phyloP scores from a whole-genome alignment of 2,113 vertebrate genomes.

The Castor canadensis region DNA sequence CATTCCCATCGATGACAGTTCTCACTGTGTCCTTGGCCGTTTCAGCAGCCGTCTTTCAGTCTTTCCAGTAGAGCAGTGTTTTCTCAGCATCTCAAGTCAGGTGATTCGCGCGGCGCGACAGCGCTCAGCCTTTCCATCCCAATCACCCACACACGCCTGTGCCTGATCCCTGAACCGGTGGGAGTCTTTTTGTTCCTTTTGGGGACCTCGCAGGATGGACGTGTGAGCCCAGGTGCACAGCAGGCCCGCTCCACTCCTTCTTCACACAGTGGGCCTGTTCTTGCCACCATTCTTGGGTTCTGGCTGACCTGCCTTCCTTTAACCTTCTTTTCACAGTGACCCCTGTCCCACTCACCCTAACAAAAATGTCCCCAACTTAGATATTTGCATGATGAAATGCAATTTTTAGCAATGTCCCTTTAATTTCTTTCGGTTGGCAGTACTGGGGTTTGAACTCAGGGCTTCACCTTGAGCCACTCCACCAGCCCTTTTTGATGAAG shows the following conservation, averaged over 20 bases:
- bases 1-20: neutral
- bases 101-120: neutral
- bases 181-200: neutral
- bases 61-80: neutral
- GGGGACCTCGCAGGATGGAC: neutral
- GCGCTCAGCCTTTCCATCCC: neutral
- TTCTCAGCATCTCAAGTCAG: neutral
- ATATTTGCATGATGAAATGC: neutral
- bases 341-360: neutral
- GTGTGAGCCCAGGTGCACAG: neutral
- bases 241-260: no score
- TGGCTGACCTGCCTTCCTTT: neutral
- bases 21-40: neutral
- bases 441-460: no score
- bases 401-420: neutral
- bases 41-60: neutral
- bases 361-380: neutral
- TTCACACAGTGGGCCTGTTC: accelerated
- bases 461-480: no score
- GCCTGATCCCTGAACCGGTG: neutral
- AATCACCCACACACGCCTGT: neutral
- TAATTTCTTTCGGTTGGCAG: no score
- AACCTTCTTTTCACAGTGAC: neutral
- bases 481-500: no score
- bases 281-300: neutral